Evolutionary conservation across 2,113 vertebrate species (phyloP), one percentile per base, ranked within the genome.

Genomic region (Oreochromis niloticus): DNA sequence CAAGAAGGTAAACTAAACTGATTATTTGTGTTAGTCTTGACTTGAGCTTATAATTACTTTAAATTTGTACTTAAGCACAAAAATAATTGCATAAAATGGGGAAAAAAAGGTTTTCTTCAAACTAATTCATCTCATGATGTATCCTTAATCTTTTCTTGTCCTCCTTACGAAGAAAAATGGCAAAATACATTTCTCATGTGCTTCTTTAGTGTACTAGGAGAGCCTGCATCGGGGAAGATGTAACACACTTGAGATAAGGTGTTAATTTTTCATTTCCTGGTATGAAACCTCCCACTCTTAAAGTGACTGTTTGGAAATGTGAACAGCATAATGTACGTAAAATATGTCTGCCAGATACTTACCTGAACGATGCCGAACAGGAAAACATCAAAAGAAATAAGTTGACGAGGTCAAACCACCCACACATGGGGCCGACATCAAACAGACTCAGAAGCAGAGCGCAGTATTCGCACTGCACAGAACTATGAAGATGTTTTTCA

Each of bases 1-100:
- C 84, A 98, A 98, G 94, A 98, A 98, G 97, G 98, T 98, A 96
- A 87, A 84, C 39, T n/a, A 39, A 57, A 32, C 2, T 59, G 1
- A 63, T 82, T 14, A 48, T 11, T 22, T 63, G 1, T 48, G 8
- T 73, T 13, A 27, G 56, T 79, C 13, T 73, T 6, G 11, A 54
- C 19, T 34, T 61, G 1, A 41, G 27, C 34, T 84, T n/a, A 43
- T 59, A 59, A 78, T 78, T 30, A 32, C 16, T 32, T 34, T n/a
- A 32, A 78, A 78, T 19, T 32, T 50, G 27, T 52, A 52, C 16
- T 78, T 78, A 12, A 19, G 17, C 16, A 34, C 16, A 52, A 0
- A 78, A 34, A 59, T 50, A 9, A 12, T 43, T 27, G 4, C 7
- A 66, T 3, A 9, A 80, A 81, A 55, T 16, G 4, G 5, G 34